phyloP scores from a whole-genome alignment of 2,797 vertebrate species.

The Morelia viridis region DNA sequence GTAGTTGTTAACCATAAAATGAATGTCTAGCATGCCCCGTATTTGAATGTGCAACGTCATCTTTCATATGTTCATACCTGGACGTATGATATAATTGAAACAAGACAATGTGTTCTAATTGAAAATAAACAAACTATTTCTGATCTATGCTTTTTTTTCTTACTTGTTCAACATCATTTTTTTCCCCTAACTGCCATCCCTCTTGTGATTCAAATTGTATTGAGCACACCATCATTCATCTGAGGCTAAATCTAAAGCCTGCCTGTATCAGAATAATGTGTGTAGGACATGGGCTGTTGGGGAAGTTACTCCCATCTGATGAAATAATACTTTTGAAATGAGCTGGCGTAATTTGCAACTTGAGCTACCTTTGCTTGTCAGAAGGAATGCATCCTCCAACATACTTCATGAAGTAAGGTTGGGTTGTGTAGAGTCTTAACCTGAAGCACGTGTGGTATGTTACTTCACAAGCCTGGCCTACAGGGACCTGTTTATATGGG shows the following conservation, averaged over 20 bases:
- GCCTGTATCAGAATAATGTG: neutral
- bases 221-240: neutral
- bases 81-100: neutral
- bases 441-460: neutral
- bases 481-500: neutral
- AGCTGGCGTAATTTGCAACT: neutral
- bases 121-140: neutral
- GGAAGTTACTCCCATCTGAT: neutral
- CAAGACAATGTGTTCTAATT: neutral
- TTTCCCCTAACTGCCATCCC: neutral
- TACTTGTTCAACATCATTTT: neutral
- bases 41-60: neutral
- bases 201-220: neutral
- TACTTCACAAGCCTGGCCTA: neutral
- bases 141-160: no score
- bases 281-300: neutral
- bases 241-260: neutral
- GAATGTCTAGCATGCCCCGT: neutral
- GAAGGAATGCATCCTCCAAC: neutral
- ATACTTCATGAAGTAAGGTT: neutral
- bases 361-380: fast-evolving
- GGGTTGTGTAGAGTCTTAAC: neutral
- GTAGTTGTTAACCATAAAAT: neutral
- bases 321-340: neutral
- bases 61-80: neutral